Conservation (phyloP, 2,797 vertebrate species). For the Esox lucius region DNA sequence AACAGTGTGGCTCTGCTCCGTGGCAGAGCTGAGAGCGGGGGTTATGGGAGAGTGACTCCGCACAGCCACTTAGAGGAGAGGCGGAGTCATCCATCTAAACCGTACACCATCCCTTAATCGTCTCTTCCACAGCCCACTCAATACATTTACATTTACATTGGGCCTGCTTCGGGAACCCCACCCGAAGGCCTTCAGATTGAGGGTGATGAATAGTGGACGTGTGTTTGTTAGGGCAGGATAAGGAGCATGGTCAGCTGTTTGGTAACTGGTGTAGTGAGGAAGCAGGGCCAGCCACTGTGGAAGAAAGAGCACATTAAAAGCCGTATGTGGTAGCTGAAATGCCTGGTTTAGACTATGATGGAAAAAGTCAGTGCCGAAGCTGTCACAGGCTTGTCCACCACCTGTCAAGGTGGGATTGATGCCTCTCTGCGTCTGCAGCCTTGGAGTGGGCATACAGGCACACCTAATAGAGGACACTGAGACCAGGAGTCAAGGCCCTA, state of each 20-base stretch:
- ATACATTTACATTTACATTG: conserved; percentile 76
- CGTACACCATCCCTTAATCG: conserved; percentile 35
- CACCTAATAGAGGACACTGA: neutral
- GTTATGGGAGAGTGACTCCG: neutral
- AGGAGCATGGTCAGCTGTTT: conserved; percentile 54
- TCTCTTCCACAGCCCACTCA: conserved; percentile 54
- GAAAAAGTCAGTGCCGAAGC: conserved; percentile 56
- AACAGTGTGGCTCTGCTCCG: neutral
- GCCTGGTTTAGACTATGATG: conserved; percentile 38
- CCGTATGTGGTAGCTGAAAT: neutral
- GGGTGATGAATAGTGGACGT: conserved; percentile 57
- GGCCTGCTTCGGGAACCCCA: conserved; percentile 35
- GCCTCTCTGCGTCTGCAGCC: conserved; percentile 10
- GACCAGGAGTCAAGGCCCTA: neutral
- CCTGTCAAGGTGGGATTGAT: conserved; percentile 61
- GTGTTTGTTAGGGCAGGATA: neutral
- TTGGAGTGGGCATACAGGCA: neutral
- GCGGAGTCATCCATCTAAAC: conserved; percentile 38
- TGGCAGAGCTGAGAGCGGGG: neutral
- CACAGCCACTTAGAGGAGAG: neutral
- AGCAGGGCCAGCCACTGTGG: neutral
- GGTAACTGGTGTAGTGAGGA: conserved; percentile 14
- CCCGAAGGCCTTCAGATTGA: conserved; percentile 65
- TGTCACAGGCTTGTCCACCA: conserved; percentile 55
- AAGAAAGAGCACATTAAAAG: neutral